phyloP scores from a whole-genome alignment of 2,888 invertebrate genomes.

The Agrotis clavis region DNA sequence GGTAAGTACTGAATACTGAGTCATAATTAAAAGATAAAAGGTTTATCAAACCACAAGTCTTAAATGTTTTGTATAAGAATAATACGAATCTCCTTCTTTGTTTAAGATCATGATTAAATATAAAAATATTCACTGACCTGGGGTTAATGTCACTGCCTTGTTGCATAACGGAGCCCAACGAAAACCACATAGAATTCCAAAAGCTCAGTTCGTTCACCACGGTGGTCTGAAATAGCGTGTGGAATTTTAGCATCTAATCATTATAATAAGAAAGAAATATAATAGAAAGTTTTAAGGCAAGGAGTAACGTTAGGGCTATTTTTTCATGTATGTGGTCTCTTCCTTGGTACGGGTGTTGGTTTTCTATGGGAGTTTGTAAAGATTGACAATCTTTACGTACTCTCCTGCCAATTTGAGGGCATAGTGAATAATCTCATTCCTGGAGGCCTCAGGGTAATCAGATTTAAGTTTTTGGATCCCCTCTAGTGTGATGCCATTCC shows the following conservation, averaged over 20 bases:
- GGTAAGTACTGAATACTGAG: not conserved
- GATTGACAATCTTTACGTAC: too few species aligned
- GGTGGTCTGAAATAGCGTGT: constrained; percentile 87
- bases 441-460: too few species aligned
- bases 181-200: constrained; percentile 99
- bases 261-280: constrained; percentile 37
- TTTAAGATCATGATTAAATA: constrained; percentile 62
- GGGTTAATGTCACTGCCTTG: constrained; percentile 99
- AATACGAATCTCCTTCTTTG: constrained; percentile 17
- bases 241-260: constrained; percentile 52
- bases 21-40: not conserved
- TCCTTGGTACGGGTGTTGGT: too few species aligned
- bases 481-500: too few species aligned
- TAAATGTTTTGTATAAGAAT: not conserved
- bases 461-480: too few species aligned
- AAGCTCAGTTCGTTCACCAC: constrained; percentile 98
- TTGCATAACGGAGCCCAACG: constrained; percentile 99
- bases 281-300: too few species aligned
- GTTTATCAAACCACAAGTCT: not conserved
- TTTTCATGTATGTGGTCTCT: too few species aligned
- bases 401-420: too few species aligned
- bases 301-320: too few species aligned
- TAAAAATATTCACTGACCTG: constrained; percentile 92
- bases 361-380: too few species aligned
- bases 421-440: too few species aligned